These are phyloP conservation scores for Pardosa pseudoannulata DNA, from an alignment of 2,888 invertebrate species.

Conservation along the genomic window DNA sequence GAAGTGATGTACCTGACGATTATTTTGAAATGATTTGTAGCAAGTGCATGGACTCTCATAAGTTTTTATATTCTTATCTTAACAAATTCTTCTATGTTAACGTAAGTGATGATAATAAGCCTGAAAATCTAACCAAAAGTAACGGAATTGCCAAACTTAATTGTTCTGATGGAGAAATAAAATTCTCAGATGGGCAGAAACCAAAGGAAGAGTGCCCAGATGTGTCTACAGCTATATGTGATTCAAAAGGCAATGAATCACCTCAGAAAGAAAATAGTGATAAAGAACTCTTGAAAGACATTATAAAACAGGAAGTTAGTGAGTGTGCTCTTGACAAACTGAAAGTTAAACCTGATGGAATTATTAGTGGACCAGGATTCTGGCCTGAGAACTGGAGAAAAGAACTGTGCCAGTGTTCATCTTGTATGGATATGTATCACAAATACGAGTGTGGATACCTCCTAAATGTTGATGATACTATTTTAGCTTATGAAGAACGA, in stretches of 20 bases:
- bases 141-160: background rate
- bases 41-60: constrained; percentile 85
- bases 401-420: constrained; percentile 81
- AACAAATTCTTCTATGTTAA: background rate
- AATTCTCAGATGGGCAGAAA: background rate
- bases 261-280: background rate
- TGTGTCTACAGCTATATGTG: background rate
- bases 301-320: background rate
- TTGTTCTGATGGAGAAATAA: too few species aligned
- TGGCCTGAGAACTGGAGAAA: constrained; percentile 82
- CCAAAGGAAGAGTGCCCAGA: background rate
- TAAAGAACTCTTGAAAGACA: too few species aligned
- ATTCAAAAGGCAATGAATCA: too few species aligned
- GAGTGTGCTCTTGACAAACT: constrained; percentile 17
- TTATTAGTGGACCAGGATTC: constrained; percentile 76
- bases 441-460: constrained; percentile 85
- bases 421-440: constrained; percentile 82
- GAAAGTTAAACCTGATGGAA: background rate
- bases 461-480: constrained; percentile 88
- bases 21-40: constrained; percentile 91
- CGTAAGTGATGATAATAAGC: constrained; percentile 15
- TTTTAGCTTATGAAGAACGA: constrained; percentile 82
- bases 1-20: constrained; percentile 76
- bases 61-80: constrained; percentile 86
- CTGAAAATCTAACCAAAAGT: background rate